Evolutionary conservation across 2,888 invertebrate species (phyloP).

Genomic region (Cantharis flavilabris): DNA sequence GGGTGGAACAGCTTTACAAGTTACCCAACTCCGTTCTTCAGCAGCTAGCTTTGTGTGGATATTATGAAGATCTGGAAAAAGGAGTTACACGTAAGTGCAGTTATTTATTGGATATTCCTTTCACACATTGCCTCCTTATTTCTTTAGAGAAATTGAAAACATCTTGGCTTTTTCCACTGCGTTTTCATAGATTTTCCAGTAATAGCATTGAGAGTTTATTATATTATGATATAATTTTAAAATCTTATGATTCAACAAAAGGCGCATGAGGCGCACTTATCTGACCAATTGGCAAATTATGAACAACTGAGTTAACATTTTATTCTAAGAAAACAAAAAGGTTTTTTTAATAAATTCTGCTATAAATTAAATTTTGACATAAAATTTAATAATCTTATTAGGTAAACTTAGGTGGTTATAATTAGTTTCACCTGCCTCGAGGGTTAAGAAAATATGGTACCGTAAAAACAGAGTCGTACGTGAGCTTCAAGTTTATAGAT

Average conservation of each 20-base stretch:
- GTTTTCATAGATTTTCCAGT: too few species aligned
- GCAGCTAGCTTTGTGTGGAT: conserved; percentile 75
- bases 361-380: not conserved
- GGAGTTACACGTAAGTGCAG: conserved; percentile 73
- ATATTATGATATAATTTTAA: too few species aligned
- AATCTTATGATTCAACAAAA: too few species aligned
- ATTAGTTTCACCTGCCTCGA: conserved; percentile 9
- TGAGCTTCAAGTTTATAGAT: conserved; percentile 2
- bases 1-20: conserved; percentile 66
- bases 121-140: not conserved
- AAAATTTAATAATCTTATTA: not conserved
- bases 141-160: not conserved
- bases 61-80: conserved; percentile 77
- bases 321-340: not conserved
- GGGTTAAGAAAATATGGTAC: not conserved
- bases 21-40: conserved; percentile 72
- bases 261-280: too few species aligned
- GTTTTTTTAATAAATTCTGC: not conserved
- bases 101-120: not conserved
- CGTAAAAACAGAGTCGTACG: not conserved
- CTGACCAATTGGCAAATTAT: too few species aligned
- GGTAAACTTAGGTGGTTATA: not conserved
- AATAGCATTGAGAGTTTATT: too few species aligned
- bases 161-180: not conserved
- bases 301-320: not conserved